A percentile compares a stretch with the other conserved stretches of the same genome.
Evolutionary conservation across 2,797 vertebrate genomes (phyloP).

Genomic region (Delichon dasypus): DNA sequence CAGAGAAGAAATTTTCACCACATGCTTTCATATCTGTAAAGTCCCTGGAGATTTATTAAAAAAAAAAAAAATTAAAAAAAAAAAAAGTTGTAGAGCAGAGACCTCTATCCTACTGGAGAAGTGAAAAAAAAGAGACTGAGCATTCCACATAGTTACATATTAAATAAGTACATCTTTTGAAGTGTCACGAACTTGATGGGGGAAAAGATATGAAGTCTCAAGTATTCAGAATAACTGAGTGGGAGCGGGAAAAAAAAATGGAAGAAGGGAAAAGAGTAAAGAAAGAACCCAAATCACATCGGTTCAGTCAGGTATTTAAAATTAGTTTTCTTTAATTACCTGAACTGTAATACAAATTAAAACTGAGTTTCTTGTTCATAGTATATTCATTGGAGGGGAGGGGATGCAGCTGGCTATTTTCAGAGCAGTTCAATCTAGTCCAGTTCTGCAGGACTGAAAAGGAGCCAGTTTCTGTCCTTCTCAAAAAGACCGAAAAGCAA

Average conservation of each 20-base stretch:
- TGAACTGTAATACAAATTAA: conserved; percentile 37
- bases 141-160: not conserved
- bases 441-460: conserved; percentile 31
- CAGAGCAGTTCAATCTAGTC: not conserved
- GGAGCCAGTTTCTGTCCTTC: not conserved
- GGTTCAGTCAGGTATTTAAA: conserved; percentile 27
- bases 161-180: not conserved
- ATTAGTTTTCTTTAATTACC: conserved; percentile 35
- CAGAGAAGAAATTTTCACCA: conserved; percentile 2
- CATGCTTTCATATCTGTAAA: not conserved
- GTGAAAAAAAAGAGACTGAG: not conserved
- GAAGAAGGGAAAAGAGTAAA: not conserved
- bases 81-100: not conserved
- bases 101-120: not conserved
- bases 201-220: not conserved
- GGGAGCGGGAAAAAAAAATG: accelerated
- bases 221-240: not conserved
- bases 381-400: conserved; percentile 31
- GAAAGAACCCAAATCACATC: not conserved
- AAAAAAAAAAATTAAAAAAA: not conserved
- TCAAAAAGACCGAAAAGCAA: conserved; percentile 24
- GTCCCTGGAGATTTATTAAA: not conserved
- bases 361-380: conserved; percentile 24
- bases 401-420: conserved; percentile 42
- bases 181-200: not conserved